phyloP scores from a whole-genome alignment of 1,140 invertebrate genomes.

The Lanistes nyassanus region DNA sequence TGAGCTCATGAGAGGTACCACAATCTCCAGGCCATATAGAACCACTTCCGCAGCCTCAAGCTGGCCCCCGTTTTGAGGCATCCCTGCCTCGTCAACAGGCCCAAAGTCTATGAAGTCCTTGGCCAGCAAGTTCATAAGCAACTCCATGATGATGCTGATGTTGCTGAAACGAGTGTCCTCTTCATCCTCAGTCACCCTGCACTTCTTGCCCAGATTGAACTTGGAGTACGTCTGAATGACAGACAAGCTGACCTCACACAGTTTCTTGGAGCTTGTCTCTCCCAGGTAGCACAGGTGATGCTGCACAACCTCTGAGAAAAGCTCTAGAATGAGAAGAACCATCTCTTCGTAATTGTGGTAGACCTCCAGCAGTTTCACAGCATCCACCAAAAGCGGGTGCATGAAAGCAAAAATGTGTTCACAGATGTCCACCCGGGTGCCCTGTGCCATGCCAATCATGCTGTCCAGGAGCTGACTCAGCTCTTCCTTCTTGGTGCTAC shows the following conservation, averaged over 20 bases:
- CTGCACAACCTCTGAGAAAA: slow-evolving; percentile 79
- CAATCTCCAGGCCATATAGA: slow-evolving; percentile 77
- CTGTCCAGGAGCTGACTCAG: slow-evolving; percentile 76
- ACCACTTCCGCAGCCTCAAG: slow-evolving; percentile 75
- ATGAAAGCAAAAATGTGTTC: slow-evolving; percentile 75
- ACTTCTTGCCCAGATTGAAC: slow-evolving; percentile 66
- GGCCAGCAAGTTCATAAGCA: slow-evolving; percentile 77
- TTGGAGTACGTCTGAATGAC: slow-evolving; percentile 79
- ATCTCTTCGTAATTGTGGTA: slow-evolving; percentile 87
- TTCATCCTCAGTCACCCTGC: slow-evolving; percentile 53
- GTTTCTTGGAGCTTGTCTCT: slow-evolving; percentile 58
- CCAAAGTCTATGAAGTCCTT: slow-evolving; percentile 78
- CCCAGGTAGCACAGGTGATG: slow-evolving; percentile 76
- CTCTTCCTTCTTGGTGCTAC: slow-evolving; percentile 72
- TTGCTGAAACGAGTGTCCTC: slow-evolving; percentile 81
- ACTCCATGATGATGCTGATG: slow-evolving; percentile 77
- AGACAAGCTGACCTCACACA: slow-evolving; percentile 75
- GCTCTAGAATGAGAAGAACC: slow-evolving; percentile 81
- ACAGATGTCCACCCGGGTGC: slow-evolving; percentile 71
- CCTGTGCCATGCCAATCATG: slow-evolving; percentile 76
- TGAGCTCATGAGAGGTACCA: slow-evolving; percentile 81
- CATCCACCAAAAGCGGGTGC: slow-evolving; percentile 74
- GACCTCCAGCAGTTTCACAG: slow-evolving; percentile 75
- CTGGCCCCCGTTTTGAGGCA: slow-evolving; percentile 23
- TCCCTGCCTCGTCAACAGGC: slow-evolving; percentile 31